phyloP scores from a whole-genome alignment of 2,113 vertebrate genomes.

The Mesoclemmys tuberculata region DNA sequence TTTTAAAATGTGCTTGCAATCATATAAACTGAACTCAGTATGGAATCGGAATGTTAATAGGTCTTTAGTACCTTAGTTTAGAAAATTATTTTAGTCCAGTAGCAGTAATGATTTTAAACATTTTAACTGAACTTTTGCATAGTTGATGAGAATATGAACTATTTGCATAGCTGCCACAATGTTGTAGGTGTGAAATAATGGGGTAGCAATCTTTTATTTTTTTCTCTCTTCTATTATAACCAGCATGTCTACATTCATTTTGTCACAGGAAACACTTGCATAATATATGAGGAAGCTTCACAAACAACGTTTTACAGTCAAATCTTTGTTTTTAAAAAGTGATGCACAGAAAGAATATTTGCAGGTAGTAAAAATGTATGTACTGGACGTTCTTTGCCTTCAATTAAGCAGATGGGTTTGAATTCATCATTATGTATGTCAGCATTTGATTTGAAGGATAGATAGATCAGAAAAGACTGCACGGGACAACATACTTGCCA shows the following conservation, averaged over 20 bases:
- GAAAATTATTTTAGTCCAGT: background rate
- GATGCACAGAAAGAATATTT: background rate
- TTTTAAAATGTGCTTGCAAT: constrained; percentile 37
- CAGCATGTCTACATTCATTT: background rate
- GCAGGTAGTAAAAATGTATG: background rate
- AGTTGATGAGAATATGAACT: background rate
- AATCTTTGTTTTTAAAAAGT: background rate
- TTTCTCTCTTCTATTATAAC: background rate
- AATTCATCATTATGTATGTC: constrained; percentile 42
- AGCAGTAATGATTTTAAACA: background rate
- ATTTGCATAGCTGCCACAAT: background rate
- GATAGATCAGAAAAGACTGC: constrained; percentile 22
- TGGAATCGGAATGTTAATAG: background rate
- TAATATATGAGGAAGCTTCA: constrained; percentile 26
- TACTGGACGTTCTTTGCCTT: background rate
- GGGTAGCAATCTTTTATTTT: background rate
- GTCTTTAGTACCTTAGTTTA: background rate
- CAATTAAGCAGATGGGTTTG: constrained; percentile 2
- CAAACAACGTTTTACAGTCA: background rate
- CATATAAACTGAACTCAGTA: background rate
- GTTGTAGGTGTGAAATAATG: background rate
- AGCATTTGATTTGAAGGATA: constrained; percentile 29
- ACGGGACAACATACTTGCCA: constrained; percentile 21
- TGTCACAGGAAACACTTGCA: constrained; percentile 9
- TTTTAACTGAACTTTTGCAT: background rate